Evolutionary conservation across 2,113 vertebrate genomes (phyloP).

Genomic region (Paratilapia polleni): DNA sequence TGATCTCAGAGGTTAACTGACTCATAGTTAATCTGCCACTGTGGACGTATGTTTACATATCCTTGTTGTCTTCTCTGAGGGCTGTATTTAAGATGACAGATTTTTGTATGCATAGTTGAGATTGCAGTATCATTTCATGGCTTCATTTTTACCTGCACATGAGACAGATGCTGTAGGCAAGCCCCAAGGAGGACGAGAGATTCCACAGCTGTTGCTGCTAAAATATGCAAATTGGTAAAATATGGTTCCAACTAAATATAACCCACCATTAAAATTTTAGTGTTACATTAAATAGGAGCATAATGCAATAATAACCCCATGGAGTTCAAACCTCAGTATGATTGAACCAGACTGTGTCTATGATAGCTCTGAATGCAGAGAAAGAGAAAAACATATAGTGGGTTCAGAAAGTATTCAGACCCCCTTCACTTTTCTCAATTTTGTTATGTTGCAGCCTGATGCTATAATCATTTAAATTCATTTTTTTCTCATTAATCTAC

Average conservation of each 20-base stretch:
- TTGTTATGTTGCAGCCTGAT: too few relatives aligned
- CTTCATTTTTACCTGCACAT: constrained; percentile 39
- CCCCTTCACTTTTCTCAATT: too few relatives aligned
- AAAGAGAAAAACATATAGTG: neutral
- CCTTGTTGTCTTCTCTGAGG: neutral
- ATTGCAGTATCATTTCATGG: constrained; percentile 31
- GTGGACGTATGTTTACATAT: neutral
- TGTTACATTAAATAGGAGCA: constrained; percentile 56
- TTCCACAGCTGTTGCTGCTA: constrained; percentile 67
- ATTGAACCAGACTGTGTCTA: constrained; percentile 4
- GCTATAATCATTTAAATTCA: too few relatives aligned
- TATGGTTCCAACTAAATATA: constrained; percentile 65
- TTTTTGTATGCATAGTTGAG: constrained; percentile 14
- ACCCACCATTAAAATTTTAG: constrained; percentile 55
- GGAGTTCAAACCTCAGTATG: constrained; percentile 36
- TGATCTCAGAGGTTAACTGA: constrained; percentile 19
- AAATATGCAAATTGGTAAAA: constrained; percentile 69
- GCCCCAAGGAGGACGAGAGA: constrained; percentile 49
- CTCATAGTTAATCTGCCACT: neutral
- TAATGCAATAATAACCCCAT: constrained; percentile 44
- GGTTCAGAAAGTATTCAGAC: too few relatives aligned
- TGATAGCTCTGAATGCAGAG: neutral
- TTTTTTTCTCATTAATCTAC: too few relatives aligned
- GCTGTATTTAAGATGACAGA: neutral
- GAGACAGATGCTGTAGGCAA: constrained; percentile 54